Percentiles rank a stretch among this genome's conserved stretches.
Conservation (phyloP, 2,113 vertebrate genomes). For the Sphyrna mokarran region DNA sequence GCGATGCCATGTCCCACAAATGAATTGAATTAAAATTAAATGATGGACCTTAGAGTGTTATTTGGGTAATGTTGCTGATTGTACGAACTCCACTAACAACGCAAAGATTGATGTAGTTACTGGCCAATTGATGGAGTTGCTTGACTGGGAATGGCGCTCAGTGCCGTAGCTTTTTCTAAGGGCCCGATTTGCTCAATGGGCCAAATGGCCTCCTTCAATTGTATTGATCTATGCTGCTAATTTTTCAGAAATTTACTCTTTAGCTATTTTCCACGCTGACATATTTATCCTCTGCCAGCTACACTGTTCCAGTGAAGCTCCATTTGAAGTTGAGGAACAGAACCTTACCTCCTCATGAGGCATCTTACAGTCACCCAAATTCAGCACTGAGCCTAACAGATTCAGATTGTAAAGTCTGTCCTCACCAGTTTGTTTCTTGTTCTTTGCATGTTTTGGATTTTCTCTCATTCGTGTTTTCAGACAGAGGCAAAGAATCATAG, state of each 20-base stretch:
- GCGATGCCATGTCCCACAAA: too few species aligned
- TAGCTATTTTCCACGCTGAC: not conserved
- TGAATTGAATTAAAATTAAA: too few species aligned
- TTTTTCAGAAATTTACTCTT: not conserved
- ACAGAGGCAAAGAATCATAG: too few species aligned
- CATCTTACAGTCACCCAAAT: not conserved
- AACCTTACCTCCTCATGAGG: not conserved
- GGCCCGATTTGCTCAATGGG: not conserved
- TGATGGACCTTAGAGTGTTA: not conserved
- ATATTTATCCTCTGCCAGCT: not conserved
- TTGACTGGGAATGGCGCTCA: not conserved
- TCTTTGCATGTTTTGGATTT: not conserved
- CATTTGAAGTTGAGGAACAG: not conserved
- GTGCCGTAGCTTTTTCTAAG: not conserved
- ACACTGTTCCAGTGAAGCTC: not conserved
- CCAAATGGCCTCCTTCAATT: not conserved
- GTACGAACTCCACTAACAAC: not conserved
- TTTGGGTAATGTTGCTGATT: not conserved
- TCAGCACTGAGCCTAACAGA: not conserved
- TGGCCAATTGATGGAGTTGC: not conserved
- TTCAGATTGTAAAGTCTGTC: not conserved
- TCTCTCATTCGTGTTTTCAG: not conserved
- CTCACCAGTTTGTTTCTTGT: not conserved
- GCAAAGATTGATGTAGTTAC: not conserved
- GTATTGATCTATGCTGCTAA: not conserved